Evolutionary conservation across 2,888 invertebrate genomes (phyloP).

Genomic region (Allolobophora icterica): DNA sequence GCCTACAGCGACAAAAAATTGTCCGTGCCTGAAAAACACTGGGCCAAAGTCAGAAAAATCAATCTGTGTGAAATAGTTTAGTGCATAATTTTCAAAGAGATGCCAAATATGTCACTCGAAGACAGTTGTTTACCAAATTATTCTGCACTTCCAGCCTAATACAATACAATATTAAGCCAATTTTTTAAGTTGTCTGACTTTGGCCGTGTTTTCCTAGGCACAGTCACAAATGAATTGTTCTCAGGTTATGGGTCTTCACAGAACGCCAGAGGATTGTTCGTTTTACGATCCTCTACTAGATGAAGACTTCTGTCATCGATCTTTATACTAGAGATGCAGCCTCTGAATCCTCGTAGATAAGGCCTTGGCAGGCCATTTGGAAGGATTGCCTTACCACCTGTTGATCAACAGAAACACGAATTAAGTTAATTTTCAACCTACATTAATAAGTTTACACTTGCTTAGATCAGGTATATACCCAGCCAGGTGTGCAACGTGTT

Average conservation of each 20-base stretch:
- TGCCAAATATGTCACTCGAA: too few relatives aligned
- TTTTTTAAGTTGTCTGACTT: background rate
- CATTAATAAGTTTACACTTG: background rate
- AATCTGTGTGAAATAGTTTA: background rate
- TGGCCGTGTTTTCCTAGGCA: background rate
- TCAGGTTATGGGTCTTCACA: conserved; percentile 14
- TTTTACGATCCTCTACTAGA: conserved; percentile 20
- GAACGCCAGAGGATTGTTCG: background rate
- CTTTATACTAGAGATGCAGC: conserved; percentile 10
- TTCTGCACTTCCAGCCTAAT: background rate
- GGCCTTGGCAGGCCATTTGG: background rate
- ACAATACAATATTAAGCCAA: background rate
- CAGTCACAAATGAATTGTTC: background rate
- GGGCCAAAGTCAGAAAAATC: background rate
- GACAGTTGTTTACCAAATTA: background rate
- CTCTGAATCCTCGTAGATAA: background rate
- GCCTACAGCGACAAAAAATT: background rate
- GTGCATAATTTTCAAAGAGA: background rate
- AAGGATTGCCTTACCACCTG: background rate
- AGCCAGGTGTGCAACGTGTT: background rate
- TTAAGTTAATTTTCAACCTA: background rate
- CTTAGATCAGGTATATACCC: background rate
- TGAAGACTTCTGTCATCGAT: background rate
- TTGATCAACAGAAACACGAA: background rate
- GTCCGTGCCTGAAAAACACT: background rate